Evolutionary conservation across 2,888 invertebrate genomes (phyloP), one percentile per base, ranked within the genome.

Genomic region (Dioctria rufipes): DNA sequence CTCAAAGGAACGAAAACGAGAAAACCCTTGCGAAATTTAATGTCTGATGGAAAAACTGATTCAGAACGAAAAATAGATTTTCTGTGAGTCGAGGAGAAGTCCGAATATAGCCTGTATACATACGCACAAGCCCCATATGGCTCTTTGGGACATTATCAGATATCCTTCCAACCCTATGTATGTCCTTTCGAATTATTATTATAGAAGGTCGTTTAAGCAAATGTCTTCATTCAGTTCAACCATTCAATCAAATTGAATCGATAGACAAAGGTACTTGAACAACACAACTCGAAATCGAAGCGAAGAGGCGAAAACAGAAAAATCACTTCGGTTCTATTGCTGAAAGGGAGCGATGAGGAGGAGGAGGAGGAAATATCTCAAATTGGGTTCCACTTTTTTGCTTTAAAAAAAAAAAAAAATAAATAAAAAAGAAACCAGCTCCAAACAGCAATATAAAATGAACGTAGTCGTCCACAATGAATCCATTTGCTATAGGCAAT

Each of bases 171-270:
- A 5, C 61, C n/a, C 8, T 11, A 13, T 11, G 6, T 13, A 13
- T 25, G 61, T 66, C 13, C 46, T 6, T 6, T 43, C 43, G 5
- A 5, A 39, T 61, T 61, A 25, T 25, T 25, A 61, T 61, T 13
- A 8, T 5, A 46, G 40, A 49, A 63, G 39, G 77, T 77, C 77
- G 77, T 77, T 77, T 61, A 63, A 43, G 46, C 43, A 77, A 77
- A 77, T 77, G 63, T 77, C 77, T 77, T 63, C 77, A 77, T 77
- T 77, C 63, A 61, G 46, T 63, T 46, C 77, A 77, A 77, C 63
- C 77, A 63, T 77, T 46, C 77, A 61, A 77, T 77, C 77, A 77
- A 61, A 63, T 49, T 61, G 51, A 77, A 77, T 77, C 77, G 77
- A 77, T 77, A 77, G 49, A 63, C 77, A 77, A 63, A 77, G 61